phyloP scores from a whole-genome alignment of 2,113 vertebrate species.

The Elachura formosa region DNA sequence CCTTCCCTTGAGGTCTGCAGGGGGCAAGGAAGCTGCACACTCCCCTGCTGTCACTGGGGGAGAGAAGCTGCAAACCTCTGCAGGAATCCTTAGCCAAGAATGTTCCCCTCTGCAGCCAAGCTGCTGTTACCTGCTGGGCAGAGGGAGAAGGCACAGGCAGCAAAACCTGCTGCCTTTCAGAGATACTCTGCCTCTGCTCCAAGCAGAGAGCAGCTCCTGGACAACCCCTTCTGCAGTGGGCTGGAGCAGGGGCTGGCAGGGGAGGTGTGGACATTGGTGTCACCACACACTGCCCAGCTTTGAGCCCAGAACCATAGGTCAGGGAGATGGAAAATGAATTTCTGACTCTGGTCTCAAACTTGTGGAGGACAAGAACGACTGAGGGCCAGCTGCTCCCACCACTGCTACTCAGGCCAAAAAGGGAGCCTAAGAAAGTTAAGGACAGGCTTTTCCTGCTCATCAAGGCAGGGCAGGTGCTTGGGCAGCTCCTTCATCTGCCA shows the following conservation, averaged over 20 bases:
- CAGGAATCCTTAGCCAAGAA: neutral
- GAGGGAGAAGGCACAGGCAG: neutral
- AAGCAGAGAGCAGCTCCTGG: neutral
- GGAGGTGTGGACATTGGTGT: neutral
- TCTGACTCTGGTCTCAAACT: neutral
- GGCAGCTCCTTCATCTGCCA: neutral
- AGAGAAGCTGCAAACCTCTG: neutral
- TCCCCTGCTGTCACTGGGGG: neutral
- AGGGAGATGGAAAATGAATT: neutral
- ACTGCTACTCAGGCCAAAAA: neutral
- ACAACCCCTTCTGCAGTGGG: neutral
- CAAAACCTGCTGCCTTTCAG: neutral
- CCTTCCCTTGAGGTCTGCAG: neutral
- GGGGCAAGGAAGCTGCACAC: neutral
- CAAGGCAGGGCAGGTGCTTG: neutral
- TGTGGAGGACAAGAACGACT: neutral
- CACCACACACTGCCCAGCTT: neutral
- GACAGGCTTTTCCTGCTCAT: neutral
- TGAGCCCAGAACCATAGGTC: fast-evolving
- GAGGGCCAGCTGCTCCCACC: neutral
- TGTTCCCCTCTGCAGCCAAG: neutral
- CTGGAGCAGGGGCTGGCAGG: neutral
- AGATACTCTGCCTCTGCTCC: neutral
- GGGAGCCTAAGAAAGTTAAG: neutral
- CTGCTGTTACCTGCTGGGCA: neutral